Percentiles rank a stretch among this genome's conserved stretches.
Evolutionary conservation across 2,888 invertebrate genomes (phyloP).

Genomic region (Mactromeris polynyma): DNA sequence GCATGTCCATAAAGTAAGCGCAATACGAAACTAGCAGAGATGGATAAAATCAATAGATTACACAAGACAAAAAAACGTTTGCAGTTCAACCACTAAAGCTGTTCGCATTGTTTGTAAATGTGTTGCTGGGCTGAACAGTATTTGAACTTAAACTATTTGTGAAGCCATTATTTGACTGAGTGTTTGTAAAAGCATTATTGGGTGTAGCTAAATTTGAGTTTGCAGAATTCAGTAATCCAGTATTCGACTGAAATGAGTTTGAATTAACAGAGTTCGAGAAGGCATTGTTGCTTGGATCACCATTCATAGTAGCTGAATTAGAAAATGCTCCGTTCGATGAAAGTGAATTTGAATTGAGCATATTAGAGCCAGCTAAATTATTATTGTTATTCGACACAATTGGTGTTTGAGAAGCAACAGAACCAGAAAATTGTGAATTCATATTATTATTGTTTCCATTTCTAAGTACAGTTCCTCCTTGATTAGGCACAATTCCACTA

Average conservation of each 20-base stretch:
- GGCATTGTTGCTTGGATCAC: not conserved
- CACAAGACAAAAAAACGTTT: not conserved
- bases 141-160: not conserved
- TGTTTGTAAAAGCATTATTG: constrained; percentile 6
- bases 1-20: not conserved
- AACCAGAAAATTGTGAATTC: not conserved
- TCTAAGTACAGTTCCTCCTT: constrained; percentile 14
- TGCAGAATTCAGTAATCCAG: not conserved
- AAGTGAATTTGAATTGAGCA: not conserved
- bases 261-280: not conserved
- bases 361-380: not conserved
- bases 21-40: not conserved
- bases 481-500: constrained; percentile 33
- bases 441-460: not conserved
- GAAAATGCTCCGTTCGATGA: not conserved
- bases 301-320: not conserved
- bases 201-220: not conserved
- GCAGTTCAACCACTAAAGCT: not conserved
- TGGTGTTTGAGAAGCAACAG: not conserved
- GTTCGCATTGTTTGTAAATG: not conserved
- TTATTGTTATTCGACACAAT: constrained; percentile 6
- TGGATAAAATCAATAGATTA: not conserved
- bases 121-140: not conserved
- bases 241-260: not conserved
- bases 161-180: not conserved